phyloP scores from a whole-genome alignment of 2,797 vertebrate species.

The Pseudocheirus occidentalis region DNA sequence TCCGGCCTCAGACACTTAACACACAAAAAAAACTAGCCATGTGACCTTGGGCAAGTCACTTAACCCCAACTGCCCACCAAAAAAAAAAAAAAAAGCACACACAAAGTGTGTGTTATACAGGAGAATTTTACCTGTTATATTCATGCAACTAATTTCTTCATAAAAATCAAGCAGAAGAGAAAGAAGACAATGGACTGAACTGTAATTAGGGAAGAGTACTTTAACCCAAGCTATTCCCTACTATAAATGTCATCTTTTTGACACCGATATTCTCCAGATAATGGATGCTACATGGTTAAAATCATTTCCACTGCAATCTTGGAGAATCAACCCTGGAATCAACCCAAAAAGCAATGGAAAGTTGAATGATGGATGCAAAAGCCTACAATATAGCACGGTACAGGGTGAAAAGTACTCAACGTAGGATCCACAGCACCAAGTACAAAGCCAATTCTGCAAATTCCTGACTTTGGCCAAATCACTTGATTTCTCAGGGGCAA shows the following conservation, averaged over 20 bases:
- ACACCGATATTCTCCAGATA: neutral
- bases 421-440: neutral
- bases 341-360: neutral
- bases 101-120: neutral
- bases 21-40: no score
- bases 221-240: neutral
- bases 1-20: no score
- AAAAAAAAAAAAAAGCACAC: no score
- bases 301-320: neutral
- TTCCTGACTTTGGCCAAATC: neutral
- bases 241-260: neutral
- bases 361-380: neutral
- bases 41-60: no score
- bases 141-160: conserved; percentile 26
- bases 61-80: no score
- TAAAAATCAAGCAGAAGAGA: neutral
- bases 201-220: neutral
- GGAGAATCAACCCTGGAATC: neutral
- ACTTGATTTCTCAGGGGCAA: neutral
- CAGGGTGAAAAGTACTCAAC: neutral
- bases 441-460: neutral
- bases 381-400: neutral
- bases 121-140: conserved; percentile 50
- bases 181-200: neutral
- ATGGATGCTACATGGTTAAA: neutral